Evolutionary conservation across 2,797 vertebrate genomes (phyloP).

Genomic region (Orestias chungarensis): DNA sequence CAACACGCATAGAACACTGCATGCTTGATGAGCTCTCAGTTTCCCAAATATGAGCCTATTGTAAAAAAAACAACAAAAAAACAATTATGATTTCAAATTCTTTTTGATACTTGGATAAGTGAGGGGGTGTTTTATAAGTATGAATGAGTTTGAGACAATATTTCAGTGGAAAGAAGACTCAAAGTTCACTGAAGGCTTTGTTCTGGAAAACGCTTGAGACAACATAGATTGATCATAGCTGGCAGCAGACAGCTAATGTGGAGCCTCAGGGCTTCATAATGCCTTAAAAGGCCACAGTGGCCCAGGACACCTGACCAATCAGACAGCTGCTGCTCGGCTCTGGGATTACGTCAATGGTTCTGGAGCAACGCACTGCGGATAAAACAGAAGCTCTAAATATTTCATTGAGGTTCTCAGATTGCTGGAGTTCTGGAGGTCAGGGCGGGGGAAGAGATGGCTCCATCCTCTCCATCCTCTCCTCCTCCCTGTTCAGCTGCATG

Average conservation of each 20-base stretch:
- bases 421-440: constrained; percentile 79
- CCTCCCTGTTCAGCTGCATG: too few relatives aligned
- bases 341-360: constrained; percentile 77
- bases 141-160: not conserved
- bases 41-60: constrained; percentile 1
- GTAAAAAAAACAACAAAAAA: not conserved
- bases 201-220: constrained; percentile 30
- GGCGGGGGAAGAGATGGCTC: constrained; percentile 51
- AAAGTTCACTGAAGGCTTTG: constrained; percentile 50
- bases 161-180: constrained; percentile 27
- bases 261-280: constrained; percentile 67
- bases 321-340: constrained; percentile 37
- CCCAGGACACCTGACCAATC: constrained; percentile 77
- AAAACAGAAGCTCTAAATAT: constrained; percentile 81
- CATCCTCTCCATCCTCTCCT: constrained; percentile 18
- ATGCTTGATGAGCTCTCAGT: constrained; percentile 8
- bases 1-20: too few relatives aligned
- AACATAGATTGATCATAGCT: constrained; percentile 54
- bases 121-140: constrained; percentile 5
- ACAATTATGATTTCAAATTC: not conserved
- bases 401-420: constrained; percentile 84
- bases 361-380: constrained; percentile 84
- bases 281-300: constrained; percentile 68
- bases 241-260: constrained; percentile 60
- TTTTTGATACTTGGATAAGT: not conserved